Evolutionary conservation across 2,113 vertebrate genomes (phyloP), one percentile per base, ranked within the genome.

Genomic region (Cinclus cinclus): DNA sequence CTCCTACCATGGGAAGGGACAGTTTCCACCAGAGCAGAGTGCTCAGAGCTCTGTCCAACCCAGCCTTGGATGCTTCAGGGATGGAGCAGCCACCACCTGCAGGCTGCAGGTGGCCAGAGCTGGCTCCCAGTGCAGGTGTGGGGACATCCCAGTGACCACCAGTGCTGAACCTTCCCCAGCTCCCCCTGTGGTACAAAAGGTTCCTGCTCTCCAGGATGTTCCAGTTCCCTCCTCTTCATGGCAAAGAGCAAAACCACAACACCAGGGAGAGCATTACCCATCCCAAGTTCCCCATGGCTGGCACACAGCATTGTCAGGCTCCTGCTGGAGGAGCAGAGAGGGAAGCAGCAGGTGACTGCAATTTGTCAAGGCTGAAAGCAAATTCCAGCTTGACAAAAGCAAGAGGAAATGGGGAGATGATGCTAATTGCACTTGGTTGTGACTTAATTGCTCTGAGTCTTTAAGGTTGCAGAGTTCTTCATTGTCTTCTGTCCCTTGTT

Each of bases 111-210:
- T 18, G 65, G 33, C 56, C 68, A 28, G 56, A 49, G 27, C 33
- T 50, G 50, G 22, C 33, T 83, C 67, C 86, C 83, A 30, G 8
- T 3, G 1, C 50, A 8, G 25, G 1, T 39, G 6, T 31, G 44
- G 86, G 86, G 60, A 25, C 56, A 79, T 30, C 53, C 52, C 23
- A 7, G 5, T 10, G 35, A 7, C 19, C 11, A 27, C 5, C 19
- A 20, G 60, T 4, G 1, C 52, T 31, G 50, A 24, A 3, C 41
- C 58, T 41, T 16, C 35, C 42, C 27, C 31, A 27, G 53, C n/a
- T 11, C 0, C 2, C 37, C 27, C 67, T 7, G 24, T 4, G 56
- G 4, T 5, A 3, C 31, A 7, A 4, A 23, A 24, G 31, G 35
- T 5, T 49, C n/a, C 62, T 79, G 56, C 37, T 70, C 0, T 33